Percentiles rank a stretch among this genome's conserved stretches.
These are phyloP conservation scores for Smutsia gigantea DNA, from an alignment of 2,797 vertebrate genomes.

Conservation along the genomic window DNA sequence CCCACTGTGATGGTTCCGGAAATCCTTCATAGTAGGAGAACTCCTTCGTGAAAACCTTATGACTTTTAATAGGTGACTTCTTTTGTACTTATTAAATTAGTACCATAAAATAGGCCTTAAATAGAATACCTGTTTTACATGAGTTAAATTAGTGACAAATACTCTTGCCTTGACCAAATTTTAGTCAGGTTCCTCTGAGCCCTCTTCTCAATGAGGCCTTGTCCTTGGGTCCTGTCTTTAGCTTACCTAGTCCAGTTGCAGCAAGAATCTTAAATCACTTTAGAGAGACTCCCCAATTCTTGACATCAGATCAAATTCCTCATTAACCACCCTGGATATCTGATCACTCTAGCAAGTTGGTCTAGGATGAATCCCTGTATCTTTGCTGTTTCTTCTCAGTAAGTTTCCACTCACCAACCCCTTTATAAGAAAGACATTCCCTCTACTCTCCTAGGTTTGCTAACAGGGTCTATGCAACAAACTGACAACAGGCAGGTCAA, in stretches of 20 bases:
- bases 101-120: background rate
- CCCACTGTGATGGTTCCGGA: background rate
- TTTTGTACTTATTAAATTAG: conserved; percentile 21
- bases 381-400: background rate
- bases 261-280: conserved; percentile 12
- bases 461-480: background rate
- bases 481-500: background rate
- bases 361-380: background rate
- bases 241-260: background rate
- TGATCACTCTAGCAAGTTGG: background rate
- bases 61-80: background rate
- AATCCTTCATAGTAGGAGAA: background rate
- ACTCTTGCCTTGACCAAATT: background rate
- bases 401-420: background rate
- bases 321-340: background rate
- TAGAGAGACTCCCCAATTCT: background rate
- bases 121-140: background rate
- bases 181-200: background rate
- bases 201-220: background rate
- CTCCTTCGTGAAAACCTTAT: background rate
- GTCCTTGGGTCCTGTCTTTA: background rate
- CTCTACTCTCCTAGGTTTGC: background rate
- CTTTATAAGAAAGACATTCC: background rate
- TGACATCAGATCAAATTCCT: background rate
- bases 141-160: conserved; percentile 16